phyloP scores from a whole-genome alignment of 2,797 vertebrate genomes.

The Pygocentrus nattereri region DNA sequence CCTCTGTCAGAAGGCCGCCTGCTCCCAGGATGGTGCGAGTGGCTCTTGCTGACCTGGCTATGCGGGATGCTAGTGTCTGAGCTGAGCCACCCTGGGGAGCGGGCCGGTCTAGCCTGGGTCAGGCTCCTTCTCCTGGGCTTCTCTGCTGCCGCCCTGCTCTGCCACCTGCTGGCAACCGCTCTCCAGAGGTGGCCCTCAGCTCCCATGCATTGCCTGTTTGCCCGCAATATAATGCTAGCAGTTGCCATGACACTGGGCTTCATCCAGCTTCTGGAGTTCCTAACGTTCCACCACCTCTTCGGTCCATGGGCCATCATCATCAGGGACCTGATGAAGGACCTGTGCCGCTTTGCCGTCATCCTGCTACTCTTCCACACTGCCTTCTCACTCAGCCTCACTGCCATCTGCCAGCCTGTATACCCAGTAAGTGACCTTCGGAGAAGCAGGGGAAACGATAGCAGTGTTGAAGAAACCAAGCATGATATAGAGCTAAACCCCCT shows the following conservation, averaged over 20 bases:
- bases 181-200: constrained; percentile 38
- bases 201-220: constrained; percentile 67
- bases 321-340: constrained; percentile 72
- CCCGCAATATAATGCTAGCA: constrained; percentile 68
- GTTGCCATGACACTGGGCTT: constrained; percentile 71
- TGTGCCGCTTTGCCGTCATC: constrained; percentile 72
- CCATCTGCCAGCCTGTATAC: constrained; percentile 69
- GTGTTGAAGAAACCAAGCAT: not conserved
- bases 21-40: constrained; percentile 68
- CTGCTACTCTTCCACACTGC: constrained; percentile 71
- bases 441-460: constrained; percentile 17
- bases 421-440: constrained; percentile 7
- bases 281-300: constrained; percentile 74
- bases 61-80: constrained; percentile 70
- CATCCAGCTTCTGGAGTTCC: constrained; percentile 73
- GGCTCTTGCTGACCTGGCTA: constrained; percentile 70
- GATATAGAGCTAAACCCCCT: constrained; percentile 56
- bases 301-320: constrained; percentile 75
- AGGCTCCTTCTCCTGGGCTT: constrained; percentile 69
- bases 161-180: constrained; percentile 67
- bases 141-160: constrained; percentile 65
- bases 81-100: constrained; percentile 66
- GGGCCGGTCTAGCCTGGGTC: constrained; percentile 69
- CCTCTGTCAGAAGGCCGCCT: constrained; percentile 62
- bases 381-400: constrained; percentile 70